phyloP scores from a whole-genome alignment of 2,888 invertebrate species.

The Doris montereyensis region DNA sequence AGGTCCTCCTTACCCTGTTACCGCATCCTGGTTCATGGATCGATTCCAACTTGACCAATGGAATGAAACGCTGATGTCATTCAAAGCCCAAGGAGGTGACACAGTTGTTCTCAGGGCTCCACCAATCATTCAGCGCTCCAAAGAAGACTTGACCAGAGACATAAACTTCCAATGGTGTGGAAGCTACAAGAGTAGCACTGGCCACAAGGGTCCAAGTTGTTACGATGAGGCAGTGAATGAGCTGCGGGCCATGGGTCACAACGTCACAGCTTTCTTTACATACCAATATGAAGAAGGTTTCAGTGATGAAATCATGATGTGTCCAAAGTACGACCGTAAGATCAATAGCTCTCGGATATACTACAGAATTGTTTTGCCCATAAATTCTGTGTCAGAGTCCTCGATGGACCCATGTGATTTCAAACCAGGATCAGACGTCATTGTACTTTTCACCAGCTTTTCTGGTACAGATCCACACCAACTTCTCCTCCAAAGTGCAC shows the following conservation, averaged over 20 bases:
- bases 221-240: slow-evolving; percentile 52
- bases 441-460: slow-evolving; percentile 58
- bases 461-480: slow-evolving; percentile 58
- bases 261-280: slow-evolving; percentile 47
- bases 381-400: not conserved
- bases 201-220: slow-evolving; percentile 44
- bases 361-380: slow-evolving; percentile 54
- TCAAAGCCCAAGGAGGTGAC: slow-evolving; percentile 57
- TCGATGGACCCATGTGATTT: slow-evolving; percentile 48
- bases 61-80: slow-evolving; percentile 51
- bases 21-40: slow-evolving; percentile 60
- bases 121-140: slow-evolving; percentile 45
- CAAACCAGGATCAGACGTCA: slow-evolving; percentile 48
- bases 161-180: slow-evolving; percentile 54
- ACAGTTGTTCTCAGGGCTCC: slow-evolving; percentile 57
- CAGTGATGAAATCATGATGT: slow-evolving; percentile 50
- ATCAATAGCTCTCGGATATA: slow-evolving; percentile 54
- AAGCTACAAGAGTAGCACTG: slow-evolving; percentile 42
- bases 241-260: slow-evolving; percentile 46
- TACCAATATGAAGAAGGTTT: slow-evolving; percentile 59
- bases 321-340: slow-evolving; percentile 54
- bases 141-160: slow-evolving; percentile 50
- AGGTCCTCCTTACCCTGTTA: slow-evolving; percentile 59
- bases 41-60: slow-evolving; percentile 52
- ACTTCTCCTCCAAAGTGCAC: slow-evolving; percentile 53